Conservation (phyloP, 1,140 invertebrate species). For the Trichonephila clavata region DNA sequence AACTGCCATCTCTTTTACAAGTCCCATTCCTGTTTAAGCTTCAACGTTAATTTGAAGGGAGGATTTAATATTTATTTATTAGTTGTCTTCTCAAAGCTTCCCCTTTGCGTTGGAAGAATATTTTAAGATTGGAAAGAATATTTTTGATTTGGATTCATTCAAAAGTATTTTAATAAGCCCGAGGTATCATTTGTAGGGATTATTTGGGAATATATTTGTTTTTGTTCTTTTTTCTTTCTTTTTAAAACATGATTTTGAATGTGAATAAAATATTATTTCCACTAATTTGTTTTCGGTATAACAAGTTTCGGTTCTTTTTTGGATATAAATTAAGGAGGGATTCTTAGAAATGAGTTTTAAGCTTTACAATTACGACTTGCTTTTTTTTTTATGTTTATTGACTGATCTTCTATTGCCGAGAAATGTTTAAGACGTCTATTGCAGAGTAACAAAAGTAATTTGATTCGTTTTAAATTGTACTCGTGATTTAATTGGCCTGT, state of each 20-base stretch:
- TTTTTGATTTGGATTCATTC: conserved; percentile 4
- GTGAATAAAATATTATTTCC: not conserved
- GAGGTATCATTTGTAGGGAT: conserved; percentile 3
- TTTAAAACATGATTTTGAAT: not conserved
- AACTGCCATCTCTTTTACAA: not conserved
- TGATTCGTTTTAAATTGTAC: too few relatives aligned
- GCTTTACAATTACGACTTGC: not conserved
- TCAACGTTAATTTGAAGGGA: conserved; percentile 43
- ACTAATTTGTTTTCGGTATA: not conserved
- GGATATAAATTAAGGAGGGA: not conserved
- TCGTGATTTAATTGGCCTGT: too few relatives aligned
- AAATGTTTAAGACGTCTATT: too few relatives aligned
- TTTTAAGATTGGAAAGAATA: not conserved
- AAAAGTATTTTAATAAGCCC: conserved; percentile 42
- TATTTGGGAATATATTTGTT: not conserved
- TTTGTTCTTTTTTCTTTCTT: not conserved
- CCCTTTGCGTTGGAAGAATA: not conserved
- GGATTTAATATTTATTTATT: conserved; percentile 60
- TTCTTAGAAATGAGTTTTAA: too few relatives aligned
- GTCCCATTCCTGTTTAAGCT: not conserved
- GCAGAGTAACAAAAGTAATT: too few relatives aligned
- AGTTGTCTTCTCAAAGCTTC: conserved; percentile 12
- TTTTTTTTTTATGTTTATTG: not conserved
- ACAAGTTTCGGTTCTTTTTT: not conserved
- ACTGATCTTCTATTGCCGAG: too few relatives aligned